Percentiles rank a stretch among this genome's conserved stretches.
These are phyloP conservation scores for Odontocerum albicorne DNA, from an alignment of 2,888 invertebrate species.

Conservation along the genomic window DNA sequence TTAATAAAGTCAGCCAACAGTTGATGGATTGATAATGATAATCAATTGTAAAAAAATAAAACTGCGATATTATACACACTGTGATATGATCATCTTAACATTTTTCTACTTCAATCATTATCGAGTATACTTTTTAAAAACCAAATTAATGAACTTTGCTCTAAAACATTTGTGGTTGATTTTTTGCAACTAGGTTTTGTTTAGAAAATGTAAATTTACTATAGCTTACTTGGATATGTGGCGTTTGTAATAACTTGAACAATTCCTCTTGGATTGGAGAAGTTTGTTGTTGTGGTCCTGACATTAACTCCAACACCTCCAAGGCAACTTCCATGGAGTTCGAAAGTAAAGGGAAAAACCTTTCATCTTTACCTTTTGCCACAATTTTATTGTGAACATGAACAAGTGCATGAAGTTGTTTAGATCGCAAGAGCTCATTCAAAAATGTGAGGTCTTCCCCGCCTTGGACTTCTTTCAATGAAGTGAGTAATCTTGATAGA, in stretches of 20 bases:
- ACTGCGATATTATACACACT: no score
- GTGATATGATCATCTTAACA: no score
- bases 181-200: no score
- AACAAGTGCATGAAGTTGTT: conserved; percentile 85
- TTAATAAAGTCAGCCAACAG: no score
- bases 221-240: conserved; percentile 78
- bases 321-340: conserved; percentile 81
- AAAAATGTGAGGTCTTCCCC: conserved; percentile 88
- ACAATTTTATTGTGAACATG: conserved; percentile 89
- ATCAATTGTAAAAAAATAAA: no score
- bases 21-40: no score
- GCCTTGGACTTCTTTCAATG: conserved; percentile 81
- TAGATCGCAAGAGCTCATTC: conserved; percentile 80
- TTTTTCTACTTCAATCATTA: no score
- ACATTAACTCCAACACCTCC: conserved; percentile 79
- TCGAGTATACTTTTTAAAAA: no score
- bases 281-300: conserved; percentile 52
- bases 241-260: conserved; percentile 77
- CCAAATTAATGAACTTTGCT: no score
- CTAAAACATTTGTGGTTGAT: no score
- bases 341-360: conserved; percentile 80
- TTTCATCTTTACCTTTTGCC: conserved; percentile 81
- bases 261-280: conserved; percentile 80
- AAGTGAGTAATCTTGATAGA: conserved; percentile 75
- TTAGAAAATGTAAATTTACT: no score